A percentile compares a stretch with the other conserved stretches of the same genome.
Evolutionary conservation across 2,888 invertebrate species (phyloP).

Genomic region (Julus scanicus): DNA sequence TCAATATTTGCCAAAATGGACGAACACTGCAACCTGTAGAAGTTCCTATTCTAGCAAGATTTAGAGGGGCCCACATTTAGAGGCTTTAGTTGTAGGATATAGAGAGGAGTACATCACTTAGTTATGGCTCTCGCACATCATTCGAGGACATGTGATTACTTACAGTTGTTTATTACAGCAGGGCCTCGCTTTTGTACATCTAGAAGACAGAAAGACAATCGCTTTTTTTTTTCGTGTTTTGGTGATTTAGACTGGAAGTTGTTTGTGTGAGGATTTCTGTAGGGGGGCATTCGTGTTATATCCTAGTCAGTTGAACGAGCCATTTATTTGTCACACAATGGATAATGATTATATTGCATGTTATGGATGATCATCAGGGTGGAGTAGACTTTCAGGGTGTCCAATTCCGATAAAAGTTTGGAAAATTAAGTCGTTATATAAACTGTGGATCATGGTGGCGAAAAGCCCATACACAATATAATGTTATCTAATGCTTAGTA

Average conservation of each 20-base stretch:
- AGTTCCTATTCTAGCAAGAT: neutral
- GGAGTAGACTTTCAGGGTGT: neutral
- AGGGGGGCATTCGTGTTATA: neutral
- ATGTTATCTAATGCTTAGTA: too few species aligned
- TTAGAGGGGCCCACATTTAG: neutral
- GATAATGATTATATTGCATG: conserved; percentile 22
- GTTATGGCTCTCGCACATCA: conserved; percentile 33
- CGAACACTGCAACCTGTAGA: neutral
- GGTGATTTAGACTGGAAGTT: neutral
- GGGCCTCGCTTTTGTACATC: neutral
- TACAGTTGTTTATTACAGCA: conserved; percentile 33
- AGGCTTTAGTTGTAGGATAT: neutral
- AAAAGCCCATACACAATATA: too few species aligned
- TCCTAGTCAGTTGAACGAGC: neutral
- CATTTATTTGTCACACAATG: conserved; percentile 26
- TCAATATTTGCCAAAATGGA: too few species aligned
- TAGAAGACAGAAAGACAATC: conserved; percentile 27
- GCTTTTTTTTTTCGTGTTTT: neutral
- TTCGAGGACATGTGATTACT: conserved; percentile 33
- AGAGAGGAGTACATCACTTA: conserved; percentile 13
- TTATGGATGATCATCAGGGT: conserved; percentile 25
- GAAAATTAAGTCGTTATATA: neutral
- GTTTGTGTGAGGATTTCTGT: conserved; percentile 22
- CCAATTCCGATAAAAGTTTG: neutral
- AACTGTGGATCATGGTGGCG: neutral